Percentiles rank a stretch among this genome's conserved stretches.
Conservation (phyloP, 2,113 vertebrate species). For the Poeciliopsis retropinna region DNA sequence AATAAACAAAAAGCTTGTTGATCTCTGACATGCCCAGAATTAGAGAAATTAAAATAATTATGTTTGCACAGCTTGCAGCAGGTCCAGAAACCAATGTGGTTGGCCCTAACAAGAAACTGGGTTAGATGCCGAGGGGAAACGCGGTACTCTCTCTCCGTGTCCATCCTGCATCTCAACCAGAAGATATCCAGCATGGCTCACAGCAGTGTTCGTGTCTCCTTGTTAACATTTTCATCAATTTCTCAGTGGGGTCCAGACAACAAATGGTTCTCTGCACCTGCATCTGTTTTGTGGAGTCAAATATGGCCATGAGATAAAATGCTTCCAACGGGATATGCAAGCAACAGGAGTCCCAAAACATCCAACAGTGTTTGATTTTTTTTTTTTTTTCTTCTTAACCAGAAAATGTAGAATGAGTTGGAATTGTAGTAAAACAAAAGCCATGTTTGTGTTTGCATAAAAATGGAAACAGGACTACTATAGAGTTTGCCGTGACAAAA, state of each 20-base stretch:
- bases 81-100: constrained; percentile 60
- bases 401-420: constrained; percentile 25
- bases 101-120: constrained; percentile 60
- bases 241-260: constrained; percentile 51
- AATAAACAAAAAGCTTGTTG: constrained; percentile 65
- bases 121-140: constrained; percentile 58
- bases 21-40: constrained; percentile 66
- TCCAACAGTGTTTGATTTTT: constrained; percentile 27
- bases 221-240: constrained; percentile 66
- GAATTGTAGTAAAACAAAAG: constrained; percentile 12
- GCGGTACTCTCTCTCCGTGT: constrained; percentile 28
- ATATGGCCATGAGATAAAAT: constrained; percentile 48
- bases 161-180: constrained; percentile 49
- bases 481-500: constrained; percentile 43
- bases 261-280: constrained; percentile 42
- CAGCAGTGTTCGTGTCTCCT: constrained; percentile 33
- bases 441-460: constrained; percentile 41
- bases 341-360: constrained; percentile 20
- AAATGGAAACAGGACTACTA: constrained; percentile 4
- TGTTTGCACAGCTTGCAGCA: constrained; percentile 75
- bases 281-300: constrained; percentile 24
- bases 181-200: constrained; percentile 42
- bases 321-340: constrained; percentile 23
- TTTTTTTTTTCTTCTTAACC: background rate
- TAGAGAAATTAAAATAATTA: constrained; percentile 59